These are phyloP conservation scores for Latrodectus hesperus DNA, from an alignment of 2,888 invertebrate species.

Conservation along the genomic window DNA sequence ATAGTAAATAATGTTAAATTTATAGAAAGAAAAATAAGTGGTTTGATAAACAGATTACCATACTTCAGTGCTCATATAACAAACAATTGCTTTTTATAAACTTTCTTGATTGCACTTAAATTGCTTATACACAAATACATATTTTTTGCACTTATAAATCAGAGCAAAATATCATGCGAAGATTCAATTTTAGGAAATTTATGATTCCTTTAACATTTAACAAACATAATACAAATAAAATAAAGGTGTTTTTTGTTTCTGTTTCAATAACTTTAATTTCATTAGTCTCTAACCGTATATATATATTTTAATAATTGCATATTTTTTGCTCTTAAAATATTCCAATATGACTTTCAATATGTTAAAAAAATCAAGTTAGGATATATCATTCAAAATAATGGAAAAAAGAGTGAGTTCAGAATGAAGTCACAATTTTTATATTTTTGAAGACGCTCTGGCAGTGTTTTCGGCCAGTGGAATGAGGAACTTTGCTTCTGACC, in stretches of 20 bases:
- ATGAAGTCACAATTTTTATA: background rate
- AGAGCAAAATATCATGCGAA: background rate
- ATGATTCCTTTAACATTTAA: background rate
- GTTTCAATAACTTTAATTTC: too few species aligned
- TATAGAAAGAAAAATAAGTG: background rate
- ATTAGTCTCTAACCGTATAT: too few species aligned
- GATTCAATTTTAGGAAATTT: background rate
- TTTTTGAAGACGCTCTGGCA: constrained; percentile 39
- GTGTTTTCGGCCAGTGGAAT: constrained; percentile 55
- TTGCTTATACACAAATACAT: background rate
- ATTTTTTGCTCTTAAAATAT: too few species aligned
- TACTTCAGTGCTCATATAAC: background rate
- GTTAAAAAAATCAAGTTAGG: too few species aligned
- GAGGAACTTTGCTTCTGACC: constrained; percentile 63
- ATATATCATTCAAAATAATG: too few species aligned
- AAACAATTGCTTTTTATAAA: background rate
- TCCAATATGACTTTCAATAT: too few species aligned
- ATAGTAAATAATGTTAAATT: background rate
- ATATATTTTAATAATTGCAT: too few species aligned
- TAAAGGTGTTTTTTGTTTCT: background rate
- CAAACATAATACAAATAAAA: background rate
- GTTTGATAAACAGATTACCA: background rate
- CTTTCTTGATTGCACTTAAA: background rate
- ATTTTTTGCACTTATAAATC: background rate
- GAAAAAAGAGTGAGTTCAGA: background rate